These are phyloP conservation scores for Candidula unifasciata DNA, from an alignment of 2,888 invertebrate genomes.

Conservation along the genomic window DNA sequence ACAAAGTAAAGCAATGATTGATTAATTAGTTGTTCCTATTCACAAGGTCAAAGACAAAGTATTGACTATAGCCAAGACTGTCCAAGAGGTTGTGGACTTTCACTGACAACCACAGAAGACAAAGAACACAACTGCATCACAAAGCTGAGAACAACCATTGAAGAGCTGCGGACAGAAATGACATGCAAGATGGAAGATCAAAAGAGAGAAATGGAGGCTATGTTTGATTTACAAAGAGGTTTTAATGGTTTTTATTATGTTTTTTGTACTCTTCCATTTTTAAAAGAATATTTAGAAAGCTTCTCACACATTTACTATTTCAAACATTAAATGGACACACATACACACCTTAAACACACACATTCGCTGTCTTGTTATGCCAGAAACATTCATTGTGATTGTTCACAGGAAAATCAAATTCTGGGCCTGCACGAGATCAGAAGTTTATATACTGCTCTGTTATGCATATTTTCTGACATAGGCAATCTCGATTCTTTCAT, in stretches of 20 bases:
- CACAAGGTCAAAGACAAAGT: conserved; percentile 38
- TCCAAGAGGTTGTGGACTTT: conserved; percentile 67
- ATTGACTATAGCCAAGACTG: conserved; percentile 62
- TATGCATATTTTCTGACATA: no score
- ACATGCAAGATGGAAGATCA: conserved; percentile 68
- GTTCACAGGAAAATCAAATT: no score
- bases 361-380: no score
- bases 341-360: no score
- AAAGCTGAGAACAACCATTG: conserved; percentile 66
- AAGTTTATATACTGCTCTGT: no score
- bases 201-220: conserved; percentile 66
- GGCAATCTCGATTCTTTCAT: no score
- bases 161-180: conserved; percentile 68
- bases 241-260: no score
- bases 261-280: not conserved
- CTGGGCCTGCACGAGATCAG: no score
- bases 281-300: not conserved
- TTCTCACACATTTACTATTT: no score
- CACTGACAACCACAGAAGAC: conserved; percentile 59
- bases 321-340: no score
- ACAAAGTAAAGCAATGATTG: not conserved
- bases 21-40: not conserved
- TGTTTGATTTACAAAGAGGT: conserved; percentile 71
- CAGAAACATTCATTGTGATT: no score
- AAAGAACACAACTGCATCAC: conserved; percentile 69